Evolutionary conservation across 92 coral and sea anemone species (phyloP).

Genomic region (Bergia sp.): DNA sequence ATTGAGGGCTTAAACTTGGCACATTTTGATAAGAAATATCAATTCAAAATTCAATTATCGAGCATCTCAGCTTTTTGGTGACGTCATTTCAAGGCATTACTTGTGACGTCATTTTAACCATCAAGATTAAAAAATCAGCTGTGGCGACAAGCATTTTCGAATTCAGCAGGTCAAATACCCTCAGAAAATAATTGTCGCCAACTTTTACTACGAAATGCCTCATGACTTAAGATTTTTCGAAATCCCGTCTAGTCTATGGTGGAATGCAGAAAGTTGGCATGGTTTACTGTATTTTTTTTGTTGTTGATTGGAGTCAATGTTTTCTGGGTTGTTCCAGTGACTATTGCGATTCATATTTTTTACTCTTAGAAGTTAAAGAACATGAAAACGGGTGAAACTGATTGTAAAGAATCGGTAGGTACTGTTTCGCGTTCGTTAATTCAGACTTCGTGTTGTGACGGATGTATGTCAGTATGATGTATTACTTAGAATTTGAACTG

Average conservation of each 20-base stretch:
- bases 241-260: slow-evolving; percentile 20
- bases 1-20: neutral
- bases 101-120: slow-evolving; percentile 33
- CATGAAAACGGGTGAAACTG: too few species aligned
- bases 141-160: slow-evolving; percentile 49
- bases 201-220: slow-evolving; percentile 51
- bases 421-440: too few species aligned
- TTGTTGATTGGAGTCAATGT: too few species aligned
- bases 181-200: slow-evolving; percentile 38
- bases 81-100: slow-evolving; percentile 24
- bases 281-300: too few species aligned
- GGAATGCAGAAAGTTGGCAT: neutral
- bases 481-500: too few species aligned
- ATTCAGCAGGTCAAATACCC: slow-evolving; percentile 42
- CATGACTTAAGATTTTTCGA: slow-evolving; percentile 37
- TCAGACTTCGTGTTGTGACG: too few species aligned
- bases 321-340: too few species aligned
- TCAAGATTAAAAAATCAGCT: slow-evolving; percentile 36
- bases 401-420: too few species aligned
- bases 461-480: too few species aligned
- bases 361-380: too few species aligned
- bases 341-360: too few species aligned
- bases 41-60: neutral
- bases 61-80: slow-evolving; percentile 13
- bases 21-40: neutral